phyloP scores from a whole-genome alignment of 2,888 invertebrate genomes.

The Agrotis ipsilon region DNA sequence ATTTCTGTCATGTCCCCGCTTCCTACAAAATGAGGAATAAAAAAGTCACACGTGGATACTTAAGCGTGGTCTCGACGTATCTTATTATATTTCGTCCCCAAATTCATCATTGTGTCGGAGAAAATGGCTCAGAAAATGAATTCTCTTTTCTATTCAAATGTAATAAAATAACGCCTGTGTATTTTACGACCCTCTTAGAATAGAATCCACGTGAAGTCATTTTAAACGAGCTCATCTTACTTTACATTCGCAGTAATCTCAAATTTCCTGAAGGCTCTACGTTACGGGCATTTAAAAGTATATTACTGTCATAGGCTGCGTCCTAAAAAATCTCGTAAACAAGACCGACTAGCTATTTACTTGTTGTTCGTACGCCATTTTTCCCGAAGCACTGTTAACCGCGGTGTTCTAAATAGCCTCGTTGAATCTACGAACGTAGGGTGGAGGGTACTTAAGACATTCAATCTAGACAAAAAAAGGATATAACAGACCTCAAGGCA shows the following conservation, averaged over 20 bases:
- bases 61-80: constrained; percentile 35
- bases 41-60: constrained; percentile 43
- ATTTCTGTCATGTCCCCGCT: constrained; percentile 49
- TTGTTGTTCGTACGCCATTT: constrained; percentile 37
- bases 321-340: constrained; percentile 47
- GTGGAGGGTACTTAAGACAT: constrained; percentile 52
- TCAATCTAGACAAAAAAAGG: constrained; percentile 61
- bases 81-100: constrained; percentile 39
- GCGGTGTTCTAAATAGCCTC: constrained; percentile 40
- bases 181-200: constrained; percentile 45
- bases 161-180: constrained; percentile 51
- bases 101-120: constrained; percentile 36
- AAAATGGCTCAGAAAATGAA: constrained; percentile 32
- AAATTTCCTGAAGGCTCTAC: constrained; percentile 40
- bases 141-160: constrained; percentile 28
- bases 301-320: constrained; percentile 45
- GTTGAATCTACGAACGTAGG: constrained; percentile 17
- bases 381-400: constrained; percentile 37
- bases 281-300: constrained; percentile 45
- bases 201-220: constrained; percentile 32
- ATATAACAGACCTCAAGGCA: constrained; percentile 27
- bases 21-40: constrained; percentile 43
- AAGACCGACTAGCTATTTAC: constrained; percentile 32
- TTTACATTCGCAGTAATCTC: constrained; percentile 50
- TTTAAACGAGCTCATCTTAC: constrained; percentile 49